These are phyloP conservation scores for Diaprepes abbreviatus DNA, from an alignment of 2,888 invertebrate genomes.

Conservation along the genomic window DNA sequence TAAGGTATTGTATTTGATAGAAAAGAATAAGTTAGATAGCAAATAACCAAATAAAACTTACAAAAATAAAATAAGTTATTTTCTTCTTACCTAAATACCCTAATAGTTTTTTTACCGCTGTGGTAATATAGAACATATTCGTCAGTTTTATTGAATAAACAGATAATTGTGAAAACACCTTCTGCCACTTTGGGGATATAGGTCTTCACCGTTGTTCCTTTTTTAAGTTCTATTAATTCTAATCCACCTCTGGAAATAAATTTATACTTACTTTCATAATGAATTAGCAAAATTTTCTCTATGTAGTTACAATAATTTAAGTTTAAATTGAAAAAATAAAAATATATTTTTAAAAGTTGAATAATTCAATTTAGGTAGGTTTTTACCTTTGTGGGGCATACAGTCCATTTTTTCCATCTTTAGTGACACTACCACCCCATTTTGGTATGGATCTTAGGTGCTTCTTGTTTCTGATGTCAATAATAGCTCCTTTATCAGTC, in stretches of 20 bases:
- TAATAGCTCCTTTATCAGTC: conserved; percentile 89
- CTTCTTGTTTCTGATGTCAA: conserved; percentile 91
- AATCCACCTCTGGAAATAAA: conserved; percentile 82
- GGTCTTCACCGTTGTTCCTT: conserved; percentile 89
- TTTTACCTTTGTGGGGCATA: conserved; percentile 85
- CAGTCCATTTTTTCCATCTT: conserved; percentile 90
- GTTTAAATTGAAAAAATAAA: no score
- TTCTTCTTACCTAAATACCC: conserved; percentile 83
- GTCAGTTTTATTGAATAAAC: conserved; percentile 93
- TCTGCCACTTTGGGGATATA: conserved; percentile 96
- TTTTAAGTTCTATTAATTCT: conserved; percentile 91
- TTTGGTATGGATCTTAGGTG: conserved; percentile 89
- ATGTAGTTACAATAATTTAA: no score
- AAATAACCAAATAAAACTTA: no score
- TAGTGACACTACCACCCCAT: conserved; percentile 92
- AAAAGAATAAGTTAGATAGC: no score
- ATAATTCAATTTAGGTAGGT: no score
- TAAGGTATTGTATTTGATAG: no score
- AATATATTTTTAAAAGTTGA: no score
- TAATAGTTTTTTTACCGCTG: conserved; percentile 92
- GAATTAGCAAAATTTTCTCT: not conserved
- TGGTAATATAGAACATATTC: conserved; percentile 98
- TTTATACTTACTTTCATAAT: no score
- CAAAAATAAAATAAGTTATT: no score
- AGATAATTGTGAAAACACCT: conserved; percentile 96